Conservation (phyloP, 2,797 vertebrate species). For the Alca torda region DNA sequence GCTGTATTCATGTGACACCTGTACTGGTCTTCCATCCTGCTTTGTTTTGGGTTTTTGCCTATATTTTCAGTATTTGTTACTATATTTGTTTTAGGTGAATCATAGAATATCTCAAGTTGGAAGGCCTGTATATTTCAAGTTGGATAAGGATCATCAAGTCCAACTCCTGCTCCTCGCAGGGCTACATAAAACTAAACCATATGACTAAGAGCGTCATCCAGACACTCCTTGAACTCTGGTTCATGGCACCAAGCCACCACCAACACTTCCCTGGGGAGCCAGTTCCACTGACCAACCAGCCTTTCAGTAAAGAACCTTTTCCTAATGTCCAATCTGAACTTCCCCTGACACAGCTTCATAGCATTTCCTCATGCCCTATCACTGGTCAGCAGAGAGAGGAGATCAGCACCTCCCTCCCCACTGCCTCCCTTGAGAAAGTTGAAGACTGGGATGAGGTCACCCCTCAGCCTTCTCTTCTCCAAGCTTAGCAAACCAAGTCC, state of each 20-base stretch:
- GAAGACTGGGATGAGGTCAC: neutral
- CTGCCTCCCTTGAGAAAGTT: neutral
- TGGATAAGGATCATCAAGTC: neutral
- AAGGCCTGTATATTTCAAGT: neutral
- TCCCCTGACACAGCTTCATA: rapidly evolving
- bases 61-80: neutral
- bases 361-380: neutral
- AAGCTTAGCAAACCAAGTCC: neutral
- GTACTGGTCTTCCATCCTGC: neutral
- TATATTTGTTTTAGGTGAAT: neutral
- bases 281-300: neutral
- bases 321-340: neutral
- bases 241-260: neutral
- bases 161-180: neutral
- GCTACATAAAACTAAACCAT: neutral
- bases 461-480: neutral
- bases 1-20: neutral
- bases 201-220: neutral
- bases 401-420: neutral
- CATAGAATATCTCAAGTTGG: neutral
- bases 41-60: neutral
- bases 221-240: neutral
- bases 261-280: neutral
- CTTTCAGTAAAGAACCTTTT: neutral
- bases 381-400: neutral